These are phyloP conservation scores for Desmodus rotundus DNA, from an alignment of 2,113 vertebrate species.

Conservation along the genomic window DNA sequence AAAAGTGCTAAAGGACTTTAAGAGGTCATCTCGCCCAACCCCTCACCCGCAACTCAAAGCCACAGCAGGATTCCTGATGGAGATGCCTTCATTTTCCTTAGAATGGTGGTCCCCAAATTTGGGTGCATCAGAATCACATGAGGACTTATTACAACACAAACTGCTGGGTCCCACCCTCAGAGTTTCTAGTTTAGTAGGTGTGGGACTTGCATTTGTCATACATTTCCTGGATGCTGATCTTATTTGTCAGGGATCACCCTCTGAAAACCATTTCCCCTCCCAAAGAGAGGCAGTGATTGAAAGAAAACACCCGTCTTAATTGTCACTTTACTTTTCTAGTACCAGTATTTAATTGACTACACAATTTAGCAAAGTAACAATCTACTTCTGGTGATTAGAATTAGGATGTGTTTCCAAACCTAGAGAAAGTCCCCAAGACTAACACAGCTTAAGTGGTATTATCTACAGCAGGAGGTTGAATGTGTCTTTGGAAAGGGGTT, in stretches of 20 bases:
- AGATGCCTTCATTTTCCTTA: neutral
- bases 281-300: neutral
- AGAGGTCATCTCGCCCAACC: neutral
- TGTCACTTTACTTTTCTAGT: neutral
- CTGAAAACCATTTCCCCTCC: neutral
- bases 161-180: no score
- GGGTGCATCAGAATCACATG: neutral
- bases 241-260: neutral
- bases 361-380: neutral
- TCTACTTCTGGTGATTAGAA: neutral
- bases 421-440: neutral
- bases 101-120: neutral
- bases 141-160: neutral
- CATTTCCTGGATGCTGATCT: neutral
- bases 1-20: neutral
- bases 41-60: neutral
- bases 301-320: neutral
- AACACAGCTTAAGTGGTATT: neutral
- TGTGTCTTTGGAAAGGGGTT: neutral
- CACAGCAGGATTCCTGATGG: neutral
- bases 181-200: neutral
- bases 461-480: neutral
- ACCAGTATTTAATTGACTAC: neutral
- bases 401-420: neutral
- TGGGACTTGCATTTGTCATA: neutral